Conservation (phyloP, 1,140 invertebrate species). For the Pemphigus obesinymphae region DNA sequence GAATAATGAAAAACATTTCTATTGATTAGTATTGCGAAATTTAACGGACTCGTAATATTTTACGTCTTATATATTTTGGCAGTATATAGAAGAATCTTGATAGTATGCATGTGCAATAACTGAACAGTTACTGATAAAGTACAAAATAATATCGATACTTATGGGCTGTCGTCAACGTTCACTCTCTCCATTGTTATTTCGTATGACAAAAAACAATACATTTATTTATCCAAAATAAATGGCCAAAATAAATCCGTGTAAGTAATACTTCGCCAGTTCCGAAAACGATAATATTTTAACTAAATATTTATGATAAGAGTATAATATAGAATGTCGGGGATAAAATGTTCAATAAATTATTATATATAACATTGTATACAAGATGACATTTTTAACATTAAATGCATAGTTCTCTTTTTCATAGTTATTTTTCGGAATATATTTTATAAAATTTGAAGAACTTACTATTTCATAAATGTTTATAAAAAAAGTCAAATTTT, state of each 20-base stretch:
- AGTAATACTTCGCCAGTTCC: background rate
- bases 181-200: background rate
- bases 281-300: background rate
- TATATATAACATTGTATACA: no score
- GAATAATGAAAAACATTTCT: background rate
- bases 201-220: background rate
- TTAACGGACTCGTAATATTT: background rate
- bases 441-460: no score
- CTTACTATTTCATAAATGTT: no score
- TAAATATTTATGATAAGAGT: background rate
- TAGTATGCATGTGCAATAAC: background rate
- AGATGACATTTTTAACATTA: no score
- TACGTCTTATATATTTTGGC: background rate
- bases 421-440: no score
- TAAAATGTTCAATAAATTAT: no score
- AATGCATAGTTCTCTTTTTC: no score
- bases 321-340: background rate
- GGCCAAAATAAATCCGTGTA: background rate
- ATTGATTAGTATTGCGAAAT: background rate
- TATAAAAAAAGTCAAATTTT: no score
- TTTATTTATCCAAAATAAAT: background rate
- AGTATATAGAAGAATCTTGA: background rate
- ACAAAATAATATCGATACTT: background rate
- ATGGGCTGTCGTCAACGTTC: background rate
- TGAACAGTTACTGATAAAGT: conserved; percentile 3